Conservation (phyloP, 2,113 vertebrate species). For the Paralichthys olivaceus region DNA sequence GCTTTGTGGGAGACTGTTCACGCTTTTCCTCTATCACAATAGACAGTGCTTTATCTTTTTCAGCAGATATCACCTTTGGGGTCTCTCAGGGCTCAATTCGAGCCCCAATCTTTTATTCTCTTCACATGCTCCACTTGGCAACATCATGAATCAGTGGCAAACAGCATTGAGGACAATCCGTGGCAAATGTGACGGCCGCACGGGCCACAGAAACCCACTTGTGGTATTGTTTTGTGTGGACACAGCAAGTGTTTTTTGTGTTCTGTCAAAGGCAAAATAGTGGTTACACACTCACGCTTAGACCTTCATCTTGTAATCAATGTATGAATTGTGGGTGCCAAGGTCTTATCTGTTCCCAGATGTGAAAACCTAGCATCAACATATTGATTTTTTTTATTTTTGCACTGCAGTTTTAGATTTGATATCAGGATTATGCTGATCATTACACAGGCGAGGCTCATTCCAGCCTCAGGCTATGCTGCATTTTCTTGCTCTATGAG, state of each 20-base stretch:
- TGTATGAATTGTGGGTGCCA: background rate
- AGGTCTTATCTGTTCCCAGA: constrained; percentile 6
- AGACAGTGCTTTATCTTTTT: constrained; percentile 63
- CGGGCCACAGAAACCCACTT: constrained; percentile 28
- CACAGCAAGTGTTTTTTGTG: constrained; percentile 15
- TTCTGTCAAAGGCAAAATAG: constrained; percentile 11
- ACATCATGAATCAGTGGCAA: constrained; percentile 68
- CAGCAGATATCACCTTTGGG: constrained; percentile 63
- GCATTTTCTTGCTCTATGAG: constrained; percentile 17
- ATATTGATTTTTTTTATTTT: constrained; percentile 8
- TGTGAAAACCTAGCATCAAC: constrained; percentile 20
- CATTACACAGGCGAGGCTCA: constrained; percentile 25
- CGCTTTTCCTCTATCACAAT: constrained; percentile 43
- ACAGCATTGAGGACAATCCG: constrained; percentile 10
- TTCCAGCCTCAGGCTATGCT: constrained; percentile 19
- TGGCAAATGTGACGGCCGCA: constrained; percentile 1
- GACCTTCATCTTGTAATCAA: background rate
- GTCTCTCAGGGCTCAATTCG: constrained; percentile 61
- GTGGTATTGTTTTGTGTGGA: constrained; percentile 23
- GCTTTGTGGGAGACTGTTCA: constrained; percentile 24
- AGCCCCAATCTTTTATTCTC: constrained; percentile 55
- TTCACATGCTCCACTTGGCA: constrained; percentile 58
- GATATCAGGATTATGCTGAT: constrained; percentile 40
- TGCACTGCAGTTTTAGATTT: constrained; percentile 23
- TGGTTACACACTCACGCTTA: background rate